Conservation (phyloP, 2,113 vertebrate genomes). For the Seriola dumerili region DNA sequence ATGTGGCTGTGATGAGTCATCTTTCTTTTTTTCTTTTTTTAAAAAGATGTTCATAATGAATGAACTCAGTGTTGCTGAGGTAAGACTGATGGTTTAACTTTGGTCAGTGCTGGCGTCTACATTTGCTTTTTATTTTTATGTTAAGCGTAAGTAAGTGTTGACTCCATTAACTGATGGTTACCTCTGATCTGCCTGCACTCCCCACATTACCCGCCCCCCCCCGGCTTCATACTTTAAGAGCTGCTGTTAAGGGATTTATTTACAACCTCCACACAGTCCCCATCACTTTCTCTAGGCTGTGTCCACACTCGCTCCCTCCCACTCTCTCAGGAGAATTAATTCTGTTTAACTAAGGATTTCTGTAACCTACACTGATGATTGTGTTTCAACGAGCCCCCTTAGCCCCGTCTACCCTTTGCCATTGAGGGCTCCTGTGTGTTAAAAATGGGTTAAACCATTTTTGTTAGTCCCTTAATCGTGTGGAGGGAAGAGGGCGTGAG, state of each 20-base stretch:
- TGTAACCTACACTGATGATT: slow-evolving; percentile 43
- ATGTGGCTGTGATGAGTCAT: slow-evolving; percentile 47
- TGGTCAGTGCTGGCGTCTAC: neutral
- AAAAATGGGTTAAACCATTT: slow-evolving; percentile 58
- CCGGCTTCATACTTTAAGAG: slow-evolving; percentile 40
- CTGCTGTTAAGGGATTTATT: slow-evolving; percentile 72
- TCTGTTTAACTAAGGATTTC: slow-evolving; percentile 74
- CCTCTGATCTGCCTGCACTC: slow-evolving; percentile 38
- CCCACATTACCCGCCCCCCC: slow-evolving; percentile 33
- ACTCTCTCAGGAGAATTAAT: slow-evolving; percentile 57
- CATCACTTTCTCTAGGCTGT: slow-evolving; percentile 36
- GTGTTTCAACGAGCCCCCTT: slow-evolving; percentile 30
- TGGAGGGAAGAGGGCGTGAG: slow-evolving; percentile 10
- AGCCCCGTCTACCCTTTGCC: slow-evolving; percentile 25
- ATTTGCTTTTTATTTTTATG: slow-evolving; percentile 23
- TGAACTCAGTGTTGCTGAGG: neutral
- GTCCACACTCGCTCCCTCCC: slow-evolving; percentile 6
- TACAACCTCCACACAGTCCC: slow-evolving; percentile 55
- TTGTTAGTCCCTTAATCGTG: slow-evolving; percentile 49
- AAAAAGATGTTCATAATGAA: slow-evolving; percentile 23
- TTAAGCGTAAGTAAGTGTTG: slow-evolving; percentile 5
- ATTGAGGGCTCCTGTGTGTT: slow-evolving; percentile 27
- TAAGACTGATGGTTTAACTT: slow-evolving; percentile 20
- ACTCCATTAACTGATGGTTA: slow-evolving; percentile 49
- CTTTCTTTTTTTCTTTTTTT: slow-evolving; percentile 8